Conservation (phyloP, 2,113 vertebrate species). For the Pelecanus crispus region DNA sequence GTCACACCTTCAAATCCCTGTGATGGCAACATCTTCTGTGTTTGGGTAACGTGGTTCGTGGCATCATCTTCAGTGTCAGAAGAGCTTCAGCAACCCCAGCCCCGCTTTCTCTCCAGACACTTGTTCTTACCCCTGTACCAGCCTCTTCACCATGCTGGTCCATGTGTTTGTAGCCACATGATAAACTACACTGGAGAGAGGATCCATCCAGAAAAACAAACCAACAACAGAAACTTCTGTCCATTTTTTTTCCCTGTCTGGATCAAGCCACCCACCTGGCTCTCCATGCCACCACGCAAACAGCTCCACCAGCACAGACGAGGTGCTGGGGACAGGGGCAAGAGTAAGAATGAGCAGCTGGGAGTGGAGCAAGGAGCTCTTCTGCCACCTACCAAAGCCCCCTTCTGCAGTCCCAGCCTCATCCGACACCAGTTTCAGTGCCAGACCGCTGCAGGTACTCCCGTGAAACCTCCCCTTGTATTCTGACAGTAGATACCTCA, state of each 20-base stretch:
- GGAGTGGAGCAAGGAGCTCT: neutral
- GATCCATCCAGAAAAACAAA: neutral
- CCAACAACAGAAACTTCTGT: neutral
- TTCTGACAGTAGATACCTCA: neutral
- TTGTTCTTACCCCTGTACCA: neutral
- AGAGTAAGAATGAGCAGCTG: neutral
- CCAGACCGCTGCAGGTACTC: neutral
- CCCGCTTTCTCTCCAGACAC: neutral
- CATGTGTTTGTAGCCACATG: neutral
- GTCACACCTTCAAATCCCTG: neutral
- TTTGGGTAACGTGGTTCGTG: neutral
- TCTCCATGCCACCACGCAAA: accelerated
- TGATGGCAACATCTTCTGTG: neutral
- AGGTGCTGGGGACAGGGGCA: neutral
- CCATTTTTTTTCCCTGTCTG: neutral
- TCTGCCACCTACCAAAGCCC: neutral
- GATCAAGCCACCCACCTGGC: neutral
- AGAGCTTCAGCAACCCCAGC: neutral
- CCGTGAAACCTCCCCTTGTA: neutral
- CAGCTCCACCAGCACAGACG: neutral
- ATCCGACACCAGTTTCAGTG: neutral
- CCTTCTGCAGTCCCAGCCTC: neutral
- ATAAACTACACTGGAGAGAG: neutral
- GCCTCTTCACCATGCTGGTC: neutral
- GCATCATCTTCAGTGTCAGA: neutral